A percentile compares a stretch with the other conserved stretches of the same genome.
These are phyloP conservation scores for Synanthedon myopaeformis DNA, from an alignment of 2,888 invertebrate species.

Conservation along the genomic window DNA sequence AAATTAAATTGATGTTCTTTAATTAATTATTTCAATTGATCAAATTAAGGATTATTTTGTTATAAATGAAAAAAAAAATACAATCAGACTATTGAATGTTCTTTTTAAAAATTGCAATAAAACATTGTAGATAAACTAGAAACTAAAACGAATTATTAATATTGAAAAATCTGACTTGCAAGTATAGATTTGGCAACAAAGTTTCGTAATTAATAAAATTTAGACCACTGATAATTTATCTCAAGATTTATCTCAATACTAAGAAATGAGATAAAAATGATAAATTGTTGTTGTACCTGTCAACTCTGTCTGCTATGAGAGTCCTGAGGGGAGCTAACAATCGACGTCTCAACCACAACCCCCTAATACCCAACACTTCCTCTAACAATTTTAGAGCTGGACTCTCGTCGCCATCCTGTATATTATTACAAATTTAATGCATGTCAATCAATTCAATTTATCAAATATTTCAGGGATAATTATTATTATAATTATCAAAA, in stretches of 20 bases:
- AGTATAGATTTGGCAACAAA: background rate
- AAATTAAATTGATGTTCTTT: no score
- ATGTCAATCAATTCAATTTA: background rate
- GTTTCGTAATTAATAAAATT: background rate
- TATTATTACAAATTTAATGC: background rate
- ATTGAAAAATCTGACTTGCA: no score
- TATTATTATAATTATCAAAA: no score
- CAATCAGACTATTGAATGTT: no score
- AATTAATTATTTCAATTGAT: no score
- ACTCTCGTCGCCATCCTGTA: constrained; percentile 53
- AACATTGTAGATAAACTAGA: no score
- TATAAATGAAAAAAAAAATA: no score
- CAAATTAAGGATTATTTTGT: no score
- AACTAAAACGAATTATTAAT: no score
- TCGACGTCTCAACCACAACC: constrained; percentile 49
- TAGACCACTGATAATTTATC: background rate
- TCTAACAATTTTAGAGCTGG: constrained; percentile 49
- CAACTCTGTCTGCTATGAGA: constrained; percentile 54
- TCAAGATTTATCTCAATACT: background rate
- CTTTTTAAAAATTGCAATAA: no score
- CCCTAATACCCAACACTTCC: constrained; percentile 53
- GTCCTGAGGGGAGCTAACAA: constrained; percentile 53
- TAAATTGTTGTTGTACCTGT: constrained; percentile 27
- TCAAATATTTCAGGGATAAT: no score
- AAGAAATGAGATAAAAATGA: constrained; percentile 2